These are phyloP conservation scores for Astropecten irregularis DNA, from an alignment of 53 echinoderm and acorn worm genomes.

Conservation along the genomic window DNA sequence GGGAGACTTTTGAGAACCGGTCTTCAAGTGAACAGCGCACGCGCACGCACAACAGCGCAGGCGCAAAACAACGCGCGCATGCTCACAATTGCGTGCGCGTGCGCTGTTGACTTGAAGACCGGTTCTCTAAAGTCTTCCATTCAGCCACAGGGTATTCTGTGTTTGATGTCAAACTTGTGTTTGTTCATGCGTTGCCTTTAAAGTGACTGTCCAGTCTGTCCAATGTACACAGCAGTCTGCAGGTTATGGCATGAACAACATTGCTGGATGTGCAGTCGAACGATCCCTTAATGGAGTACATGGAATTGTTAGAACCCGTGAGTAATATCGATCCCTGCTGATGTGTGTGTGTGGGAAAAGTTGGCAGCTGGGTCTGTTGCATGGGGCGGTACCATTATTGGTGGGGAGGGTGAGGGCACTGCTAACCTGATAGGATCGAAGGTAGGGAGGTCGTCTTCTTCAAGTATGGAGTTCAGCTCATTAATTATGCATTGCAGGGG, in stretches of 20 bases:
- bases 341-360: constrained; percentile 14
- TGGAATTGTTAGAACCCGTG: neutral
- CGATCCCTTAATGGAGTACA: neutral
- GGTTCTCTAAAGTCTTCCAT: neutral
- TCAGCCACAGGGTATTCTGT: neutral
- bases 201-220: neutral
- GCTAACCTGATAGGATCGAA: neutral
- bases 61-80: no score
- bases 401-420: no score
- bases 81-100: no score
- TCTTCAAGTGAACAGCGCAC: no score
- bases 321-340: neutral
- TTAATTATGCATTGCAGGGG: no score
- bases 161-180: neutral
- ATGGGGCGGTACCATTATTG: neutral
- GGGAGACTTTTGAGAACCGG: no score
- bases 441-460: neutral
- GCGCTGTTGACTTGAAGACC: no score
- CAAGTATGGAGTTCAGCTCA: no score
- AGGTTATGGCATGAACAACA: no score
- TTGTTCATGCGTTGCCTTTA: neutral
- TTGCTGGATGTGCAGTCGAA: no score
- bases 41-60: no score
- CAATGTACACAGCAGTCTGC: no score
- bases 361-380: constrained; percentile 13